Percentiles rank a stretch among this genome's conserved stretches.
These are phyloP conservation scores for Leptogaster cylindrica DNA, from an alignment of 2,888 invertebrate genomes.

Conservation along the genomic window DNA sequence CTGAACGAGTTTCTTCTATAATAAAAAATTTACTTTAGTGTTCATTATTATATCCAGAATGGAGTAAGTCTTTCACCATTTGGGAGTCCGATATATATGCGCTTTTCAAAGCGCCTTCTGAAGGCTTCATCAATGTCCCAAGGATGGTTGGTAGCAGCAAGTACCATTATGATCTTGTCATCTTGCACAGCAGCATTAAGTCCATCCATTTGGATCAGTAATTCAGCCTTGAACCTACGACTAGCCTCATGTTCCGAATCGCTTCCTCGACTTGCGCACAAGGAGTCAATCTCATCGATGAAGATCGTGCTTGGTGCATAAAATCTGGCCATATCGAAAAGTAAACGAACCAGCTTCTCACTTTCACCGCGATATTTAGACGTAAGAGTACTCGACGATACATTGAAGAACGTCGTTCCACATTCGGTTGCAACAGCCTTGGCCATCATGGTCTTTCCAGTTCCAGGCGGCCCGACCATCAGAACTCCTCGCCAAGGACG, in stretches of 20 bases:
- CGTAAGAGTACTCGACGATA: constrained; percentile 84
- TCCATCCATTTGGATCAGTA: constrained; percentile 92
- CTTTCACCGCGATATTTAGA: constrained; percentile 92
- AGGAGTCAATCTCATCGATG: constrained; percentile 87
- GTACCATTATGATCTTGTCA: constrained; percentile 80
- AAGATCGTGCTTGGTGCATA: constrained; percentile 91
- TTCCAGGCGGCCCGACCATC: constrained; percentile 68
- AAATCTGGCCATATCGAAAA: constrained; percentile 89
- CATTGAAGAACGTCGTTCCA: constrained; percentile 86
- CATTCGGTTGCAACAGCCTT: constrained; percentile 91
- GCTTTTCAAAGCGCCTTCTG: constrained; percentile 82
- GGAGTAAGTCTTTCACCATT: constrained; percentile 66
- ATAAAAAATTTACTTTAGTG: constrained; percentile 29
- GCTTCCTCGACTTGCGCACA: constrained; percentile 81
- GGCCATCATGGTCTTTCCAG: constrained; percentile 82
- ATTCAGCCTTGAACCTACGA: constrained; percentile 82
- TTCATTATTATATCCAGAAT: too few species aligned
- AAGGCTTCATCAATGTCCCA: constrained; percentile 92
- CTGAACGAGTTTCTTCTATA: constrained; percentile 71
- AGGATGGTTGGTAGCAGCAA: constrained; percentile 90
- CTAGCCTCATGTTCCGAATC: constrained; percentile 90
- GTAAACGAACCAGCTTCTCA: constrained; percentile 82
- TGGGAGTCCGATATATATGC: constrained; percentile 87
- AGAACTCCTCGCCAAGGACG: constrained; percentile 72
- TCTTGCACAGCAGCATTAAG: constrained; percentile 69